Percentiles rank a stretch among this genome's conserved stretches.
Evolutionary conservation across 1,140 invertebrate genomes (phyloP).

Genomic region (Platorchestia sp.): DNA sequence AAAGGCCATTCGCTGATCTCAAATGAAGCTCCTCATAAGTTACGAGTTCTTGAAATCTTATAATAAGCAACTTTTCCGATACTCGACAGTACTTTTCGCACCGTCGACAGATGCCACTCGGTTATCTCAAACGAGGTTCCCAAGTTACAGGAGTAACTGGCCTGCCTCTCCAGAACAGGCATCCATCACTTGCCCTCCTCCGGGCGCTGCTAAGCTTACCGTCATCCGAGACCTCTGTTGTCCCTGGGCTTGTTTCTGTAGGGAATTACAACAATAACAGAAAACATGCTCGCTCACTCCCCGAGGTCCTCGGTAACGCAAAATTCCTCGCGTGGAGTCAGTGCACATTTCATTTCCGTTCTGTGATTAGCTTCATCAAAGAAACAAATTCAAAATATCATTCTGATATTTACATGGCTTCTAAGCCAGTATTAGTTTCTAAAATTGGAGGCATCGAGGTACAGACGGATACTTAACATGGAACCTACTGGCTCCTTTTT

Average conservation of each 20-base stretch:
- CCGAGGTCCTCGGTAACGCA: not conserved
- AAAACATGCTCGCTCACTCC: not conserved
- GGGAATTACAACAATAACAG: slow-evolving; percentile 6
- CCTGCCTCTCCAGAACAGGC: not conserved
- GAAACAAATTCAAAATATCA: no score
- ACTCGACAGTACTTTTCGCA: no score
- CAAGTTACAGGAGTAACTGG: not conserved
- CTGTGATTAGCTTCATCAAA: not conserved
- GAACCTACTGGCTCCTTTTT: not conserved
- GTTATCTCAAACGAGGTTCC: not conserved
- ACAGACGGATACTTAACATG: not conserved
- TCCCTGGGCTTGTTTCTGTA: not conserved
- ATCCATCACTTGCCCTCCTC: not conserved
- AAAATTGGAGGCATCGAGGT: not conserved
- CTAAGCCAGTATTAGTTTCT: no score
- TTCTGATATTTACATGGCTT: no score
- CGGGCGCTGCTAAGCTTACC: not conserved
- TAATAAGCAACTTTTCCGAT: no score
- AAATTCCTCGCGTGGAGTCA: not conserved
- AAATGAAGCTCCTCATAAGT: no score
- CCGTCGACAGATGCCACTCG: not conserved
- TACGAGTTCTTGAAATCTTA: no score
- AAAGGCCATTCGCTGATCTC: no score
- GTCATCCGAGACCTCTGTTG: not conserved
- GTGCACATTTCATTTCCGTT: not conserved